These are phyloP conservation scores for Leptopterna dolabrata DNA, from an alignment of 2,888 invertebrate species.

Conservation along the genomic window DNA sequence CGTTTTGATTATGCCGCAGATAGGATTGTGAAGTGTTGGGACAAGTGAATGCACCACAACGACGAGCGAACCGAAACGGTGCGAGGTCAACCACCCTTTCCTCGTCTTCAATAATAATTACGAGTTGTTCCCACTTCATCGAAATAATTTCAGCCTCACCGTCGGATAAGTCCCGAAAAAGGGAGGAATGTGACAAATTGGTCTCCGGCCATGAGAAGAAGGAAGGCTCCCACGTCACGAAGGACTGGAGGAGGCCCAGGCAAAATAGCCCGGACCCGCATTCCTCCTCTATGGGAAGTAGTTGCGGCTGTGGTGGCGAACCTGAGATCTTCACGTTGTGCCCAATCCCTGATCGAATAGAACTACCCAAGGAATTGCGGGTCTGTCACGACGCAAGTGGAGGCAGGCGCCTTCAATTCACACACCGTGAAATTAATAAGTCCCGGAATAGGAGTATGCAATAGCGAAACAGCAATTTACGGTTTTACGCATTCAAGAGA, in stretches of 20 bases:
- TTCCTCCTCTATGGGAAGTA: slow-evolving; percentile 8
- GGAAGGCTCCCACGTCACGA: slow-evolving; percentile 23
- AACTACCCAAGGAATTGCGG: not conserved
- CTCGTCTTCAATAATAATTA: slow-evolving; percentile 11
- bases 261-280: slow-evolving; percentile 34
- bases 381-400: not conserved
- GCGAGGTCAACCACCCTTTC: slow-evolving; percentile 27
- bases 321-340: not conserved
- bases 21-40: too few relatives aligned
- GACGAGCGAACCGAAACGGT: not conserved
- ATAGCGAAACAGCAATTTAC: not conserved
- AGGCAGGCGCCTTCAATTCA: not conserved
- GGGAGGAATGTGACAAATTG: slow-evolving; percentile 40
- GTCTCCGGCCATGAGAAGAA: not conserved
- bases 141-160: slow-evolving; percentile 20
- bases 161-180: not conserved
- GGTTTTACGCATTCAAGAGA: not conserved
- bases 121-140: slow-evolving; percentile 45
- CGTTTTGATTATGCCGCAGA: too few relatives aligned
- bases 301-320: not conserved
- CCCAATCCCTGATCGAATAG: not conserved
- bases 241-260: not conserved
- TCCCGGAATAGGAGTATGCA: not conserved
- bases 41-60: too few relatives aligned
- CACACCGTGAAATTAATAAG: slow-evolving; percentile 10